phyloP scores from a whole-genome alignment of 2,113 vertebrate genomes.

The Rhinolophus sinicus region DNA sequence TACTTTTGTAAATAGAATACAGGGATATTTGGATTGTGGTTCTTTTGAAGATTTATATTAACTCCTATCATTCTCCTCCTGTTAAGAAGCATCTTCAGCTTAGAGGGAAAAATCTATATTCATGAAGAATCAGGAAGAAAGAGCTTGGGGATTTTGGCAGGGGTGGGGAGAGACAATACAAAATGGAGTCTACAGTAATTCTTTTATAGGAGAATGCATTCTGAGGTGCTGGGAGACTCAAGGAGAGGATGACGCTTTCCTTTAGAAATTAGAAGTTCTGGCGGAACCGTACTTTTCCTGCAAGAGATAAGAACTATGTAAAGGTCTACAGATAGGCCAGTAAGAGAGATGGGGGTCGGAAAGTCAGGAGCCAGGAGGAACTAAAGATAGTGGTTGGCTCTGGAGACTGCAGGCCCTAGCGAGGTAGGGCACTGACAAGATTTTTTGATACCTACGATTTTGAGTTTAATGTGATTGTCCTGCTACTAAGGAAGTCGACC shows the following conservation, averaged over 20 bases:
- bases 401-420: not conserved
- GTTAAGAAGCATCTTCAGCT: not conserved
- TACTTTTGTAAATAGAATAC: not conserved
- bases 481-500: not conserved
- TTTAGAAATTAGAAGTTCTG: not conserved
- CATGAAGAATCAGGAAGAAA: not conserved
- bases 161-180: no score
- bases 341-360: rapidly evolving
- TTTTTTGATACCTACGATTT: not conserved
- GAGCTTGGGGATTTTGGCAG: not conserved
- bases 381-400: not conserved
- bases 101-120: not conserved
- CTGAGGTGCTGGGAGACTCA: not conserved
- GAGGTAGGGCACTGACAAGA: not conserved
- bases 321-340: not conserved
- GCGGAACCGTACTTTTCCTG: not conserved
- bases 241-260: not conserved
- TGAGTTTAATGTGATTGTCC: not conserved
- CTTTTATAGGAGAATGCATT: not conserved
- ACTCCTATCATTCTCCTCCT: not conserved
- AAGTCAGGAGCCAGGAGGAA: not conserved
- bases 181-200: not conserved
- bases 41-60: not conserved
- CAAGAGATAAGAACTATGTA: not conserved
- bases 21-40: not conserved